Conservation (phyloP, 2,113 vertebrate species). For the Gymnarchus niloticus region DNA sequence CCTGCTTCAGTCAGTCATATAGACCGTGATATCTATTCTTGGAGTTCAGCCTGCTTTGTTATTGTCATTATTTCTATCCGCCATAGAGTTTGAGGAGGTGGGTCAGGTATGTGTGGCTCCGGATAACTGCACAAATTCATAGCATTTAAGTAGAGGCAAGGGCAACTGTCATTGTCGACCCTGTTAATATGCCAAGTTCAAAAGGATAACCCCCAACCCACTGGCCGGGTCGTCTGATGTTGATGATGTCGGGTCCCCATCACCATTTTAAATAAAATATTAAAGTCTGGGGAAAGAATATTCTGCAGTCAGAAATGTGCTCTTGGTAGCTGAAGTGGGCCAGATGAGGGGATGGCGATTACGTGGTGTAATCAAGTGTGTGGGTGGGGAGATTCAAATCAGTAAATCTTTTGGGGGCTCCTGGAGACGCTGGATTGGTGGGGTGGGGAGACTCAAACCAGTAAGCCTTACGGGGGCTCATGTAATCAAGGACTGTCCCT, state of each 20-base stretch:
- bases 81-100: too few species aligned
- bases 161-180: not conserved
- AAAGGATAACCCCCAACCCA: too few species aligned
- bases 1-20: too few species aligned
- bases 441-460: too few species aligned
- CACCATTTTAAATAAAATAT: too few species aligned
- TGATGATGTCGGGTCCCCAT: too few species aligned
- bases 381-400: not conserved
- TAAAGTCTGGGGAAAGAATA: not conserved
- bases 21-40: not conserved
- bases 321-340: not conserved
- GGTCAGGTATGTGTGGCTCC: not conserved
- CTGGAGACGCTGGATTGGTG: not conserved
- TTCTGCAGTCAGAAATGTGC: not conserved
- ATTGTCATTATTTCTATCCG: not conserved
- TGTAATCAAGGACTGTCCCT: too few species aligned
- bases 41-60: not conserved
- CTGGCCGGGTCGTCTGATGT: too few species aligned
- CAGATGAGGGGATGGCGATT: not conserved
- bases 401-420: not conserved
- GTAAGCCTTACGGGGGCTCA: too few species aligned
- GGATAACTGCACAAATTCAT: not conserved
- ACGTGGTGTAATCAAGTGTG: not conserved
- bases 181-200: too few species aligned
- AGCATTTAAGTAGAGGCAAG: not conserved